A percentile compares a stretch with the other conserved stretches of the same genome.
Evolutionary conservation across 2,113 vertebrate species (phyloP).

Genomic region (Campylomormyrus numenius): DNA sequence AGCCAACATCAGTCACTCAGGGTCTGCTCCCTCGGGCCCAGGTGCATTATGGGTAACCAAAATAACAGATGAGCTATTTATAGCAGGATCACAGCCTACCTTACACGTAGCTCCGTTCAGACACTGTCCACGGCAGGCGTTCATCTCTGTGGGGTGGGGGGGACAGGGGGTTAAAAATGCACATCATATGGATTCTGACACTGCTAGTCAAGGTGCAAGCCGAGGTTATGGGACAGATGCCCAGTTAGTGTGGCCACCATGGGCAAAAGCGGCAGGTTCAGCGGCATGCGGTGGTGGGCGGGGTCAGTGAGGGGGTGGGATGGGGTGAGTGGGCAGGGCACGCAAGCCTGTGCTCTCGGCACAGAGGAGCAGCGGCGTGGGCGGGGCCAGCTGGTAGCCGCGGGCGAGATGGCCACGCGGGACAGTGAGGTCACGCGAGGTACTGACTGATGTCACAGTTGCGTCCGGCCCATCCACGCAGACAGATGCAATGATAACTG

Average conservation of each 20-base stretch:
- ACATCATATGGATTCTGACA: background rate
- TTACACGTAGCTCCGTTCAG: constrained; percentile 84
- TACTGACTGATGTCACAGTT: constrained; percentile 99
- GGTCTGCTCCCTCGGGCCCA: background rate
- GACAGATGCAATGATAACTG: constrained; percentile 96
- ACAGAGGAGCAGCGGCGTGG: background rate
- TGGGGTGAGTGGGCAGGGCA: background rate
- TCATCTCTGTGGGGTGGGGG: constrained; percentile 58
- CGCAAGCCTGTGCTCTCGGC: background rate
- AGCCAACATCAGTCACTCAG: constrained; percentile 18
- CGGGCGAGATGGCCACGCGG: background rate
- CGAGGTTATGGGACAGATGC: background rate
- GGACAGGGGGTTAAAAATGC: background rate
- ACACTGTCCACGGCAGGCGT: constrained; percentile 79
- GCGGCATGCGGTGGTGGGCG: background rate
- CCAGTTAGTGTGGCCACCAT: background rate
- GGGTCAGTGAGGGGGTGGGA: background rate
- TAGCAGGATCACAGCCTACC: constrained; percentile 50
- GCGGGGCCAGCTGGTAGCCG: background rate
- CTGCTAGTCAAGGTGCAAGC: background rate
- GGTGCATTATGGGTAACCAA: background rate
- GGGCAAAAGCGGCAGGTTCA: background rate
- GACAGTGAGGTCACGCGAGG: constrained; percentile 30
- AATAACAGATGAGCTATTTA: background rate
- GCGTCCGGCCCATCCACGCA: constrained; percentile 88